Conservation (phyloP, 2,888 invertebrate species). For the Drosophila siamana region DNA sequence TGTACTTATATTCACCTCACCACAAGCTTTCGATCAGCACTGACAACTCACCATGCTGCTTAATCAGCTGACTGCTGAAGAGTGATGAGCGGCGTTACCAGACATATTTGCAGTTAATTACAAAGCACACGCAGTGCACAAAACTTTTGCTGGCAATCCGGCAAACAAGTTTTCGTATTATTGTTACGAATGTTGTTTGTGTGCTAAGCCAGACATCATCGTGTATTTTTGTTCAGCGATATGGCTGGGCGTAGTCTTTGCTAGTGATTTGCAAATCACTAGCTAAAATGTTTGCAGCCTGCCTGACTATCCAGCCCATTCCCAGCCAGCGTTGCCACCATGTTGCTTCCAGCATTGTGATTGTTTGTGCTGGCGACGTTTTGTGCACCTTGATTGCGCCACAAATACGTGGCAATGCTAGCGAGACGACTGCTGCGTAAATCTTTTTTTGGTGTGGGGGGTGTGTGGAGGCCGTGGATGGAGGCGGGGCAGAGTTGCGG, state of each 20-base stretch:
- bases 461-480: neutral
- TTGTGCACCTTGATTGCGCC: conserved; percentile 68
- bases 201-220: neutral
- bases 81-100: no score
- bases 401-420: conserved; percentile 61
- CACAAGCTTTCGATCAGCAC: no score
- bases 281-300: neutral
- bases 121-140: neutral
- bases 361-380: conserved; percentile 49
- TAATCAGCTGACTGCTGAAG: no score
- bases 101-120: neutral
- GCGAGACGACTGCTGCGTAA: conserved; percentile 39
- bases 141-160: neutral
- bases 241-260: neutral
- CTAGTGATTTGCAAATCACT: conserved; percentile 1
- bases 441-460: conserved; percentile 28
- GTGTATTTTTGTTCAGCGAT: neutral
- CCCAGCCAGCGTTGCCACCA: neutral
- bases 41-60: no score
- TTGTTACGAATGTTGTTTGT: neutral
- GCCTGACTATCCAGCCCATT: neutral
- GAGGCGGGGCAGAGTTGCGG: conserved; percentile 2
- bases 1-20: no score
- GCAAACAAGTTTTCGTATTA: neutral
- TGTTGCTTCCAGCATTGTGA: conserved; percentile 3